Percentiles rank a stretch among this genome's conserved stretches.
These are phyloP conservation scores for Aurelia sp. DNA, from an alignment of 30 jellyfish, hydroid and myxozoan species.

Conservation along the genomic window DNA sequence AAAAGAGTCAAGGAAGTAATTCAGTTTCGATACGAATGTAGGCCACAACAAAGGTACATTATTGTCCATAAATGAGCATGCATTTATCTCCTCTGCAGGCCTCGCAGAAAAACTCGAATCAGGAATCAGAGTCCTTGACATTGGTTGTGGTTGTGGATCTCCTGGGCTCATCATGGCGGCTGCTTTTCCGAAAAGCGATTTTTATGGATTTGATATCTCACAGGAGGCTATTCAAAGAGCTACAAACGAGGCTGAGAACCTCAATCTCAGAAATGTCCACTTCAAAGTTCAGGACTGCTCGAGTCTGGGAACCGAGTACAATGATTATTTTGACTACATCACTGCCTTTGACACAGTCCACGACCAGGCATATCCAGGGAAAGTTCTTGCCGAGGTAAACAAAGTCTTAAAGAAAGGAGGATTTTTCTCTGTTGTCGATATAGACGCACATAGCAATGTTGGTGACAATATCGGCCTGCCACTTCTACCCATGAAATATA, in stretches of 20 bases:
- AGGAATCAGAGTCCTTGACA: constrained; percentile 49
- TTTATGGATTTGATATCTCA: constrained; percentile 58
- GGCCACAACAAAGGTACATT: not conserved
- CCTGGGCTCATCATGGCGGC: constrained; percentile 35
- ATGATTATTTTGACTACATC: constrained; percentile 31
- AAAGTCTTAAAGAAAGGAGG: constrained; percentile 48
- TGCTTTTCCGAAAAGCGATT: constrained; percentile 49
- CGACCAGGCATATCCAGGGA: constrained; percentile 64
- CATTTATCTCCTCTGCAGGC: constrained; percentile 9
- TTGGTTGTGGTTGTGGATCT: constrained; percentile 57
- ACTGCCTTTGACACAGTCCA: constrained; percentile 66
- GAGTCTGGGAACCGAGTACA: constrained; percentile 3
- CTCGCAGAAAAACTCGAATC: constrained; percentile 41
- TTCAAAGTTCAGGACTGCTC: constrained; percentile 47
- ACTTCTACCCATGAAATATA: constrained; percentile 29
- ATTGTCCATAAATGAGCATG: not conserved
- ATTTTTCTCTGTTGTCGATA: constrained; percentile 35
- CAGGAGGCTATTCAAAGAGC: constrained; percentile 39
- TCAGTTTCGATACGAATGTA: not conserved
- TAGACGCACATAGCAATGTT: constrained; percentile 44
- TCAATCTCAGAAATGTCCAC: constrained; percentile 24
- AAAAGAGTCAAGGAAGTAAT: not conserved
- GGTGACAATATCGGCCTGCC: constrained; percentile 49
- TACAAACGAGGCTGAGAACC: constrained; percentile 7
- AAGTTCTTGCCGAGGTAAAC: constrained; percentile 20